Conservation (phyloP, 1,140 invertebrate species). For the Adelges cooleyi region DNA sequence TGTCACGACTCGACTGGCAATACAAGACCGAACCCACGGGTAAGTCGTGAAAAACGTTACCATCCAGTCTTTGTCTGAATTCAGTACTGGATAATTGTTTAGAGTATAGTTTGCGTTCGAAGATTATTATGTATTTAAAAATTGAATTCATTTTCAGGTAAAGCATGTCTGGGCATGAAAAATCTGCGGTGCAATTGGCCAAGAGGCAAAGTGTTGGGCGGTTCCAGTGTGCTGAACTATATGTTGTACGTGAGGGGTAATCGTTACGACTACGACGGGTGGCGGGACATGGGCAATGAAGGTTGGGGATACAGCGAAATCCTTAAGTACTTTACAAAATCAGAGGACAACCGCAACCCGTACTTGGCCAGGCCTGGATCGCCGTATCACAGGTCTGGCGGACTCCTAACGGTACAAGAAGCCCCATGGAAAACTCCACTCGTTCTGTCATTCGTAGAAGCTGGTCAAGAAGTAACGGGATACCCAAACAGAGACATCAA, state of each 20-base stretch:
- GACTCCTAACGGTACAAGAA: constrained; percentile 70
- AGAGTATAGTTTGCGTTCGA: too few relatives aligned
- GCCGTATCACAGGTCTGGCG: constrained; percentile 60
- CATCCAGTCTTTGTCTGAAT: too few relatives aligned
- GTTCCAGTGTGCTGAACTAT: constrained; percentile 83
- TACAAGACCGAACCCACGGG: constrained; percentile 83
- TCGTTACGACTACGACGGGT: constrained; percentile 74
- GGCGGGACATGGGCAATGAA: constrained; percentile 71
- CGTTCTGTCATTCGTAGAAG: constrained; percentile 69
- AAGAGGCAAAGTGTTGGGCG: constrained; percentile 72
- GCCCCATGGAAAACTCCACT: constrained; percentile 71
- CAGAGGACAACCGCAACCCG: constrained; percentile 76
- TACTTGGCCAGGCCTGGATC: constrained; percentile 48
- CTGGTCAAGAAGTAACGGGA: constrained; percentile 65
- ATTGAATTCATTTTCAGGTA: constrained; percentile 29
- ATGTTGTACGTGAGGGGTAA: constrained; percentile 89
- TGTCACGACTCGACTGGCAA: constrained; percentile 80
- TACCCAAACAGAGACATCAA: constrained; percentile 81
- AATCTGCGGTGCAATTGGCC: constrained; percentile 72
- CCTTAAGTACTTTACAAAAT: constrained; percentile 79
- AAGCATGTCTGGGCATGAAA: constrained; percentile 35
- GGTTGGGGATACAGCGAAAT: constrained; percentile 82
- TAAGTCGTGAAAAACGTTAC: constrained; percentile 38
- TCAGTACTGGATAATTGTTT: too few relatives aligned
- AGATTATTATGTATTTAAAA: too few relatives aligned